Conservation (phyloP, 2,888 invertebrate genomes). For the Galerucella nymphaeae region DNA sequence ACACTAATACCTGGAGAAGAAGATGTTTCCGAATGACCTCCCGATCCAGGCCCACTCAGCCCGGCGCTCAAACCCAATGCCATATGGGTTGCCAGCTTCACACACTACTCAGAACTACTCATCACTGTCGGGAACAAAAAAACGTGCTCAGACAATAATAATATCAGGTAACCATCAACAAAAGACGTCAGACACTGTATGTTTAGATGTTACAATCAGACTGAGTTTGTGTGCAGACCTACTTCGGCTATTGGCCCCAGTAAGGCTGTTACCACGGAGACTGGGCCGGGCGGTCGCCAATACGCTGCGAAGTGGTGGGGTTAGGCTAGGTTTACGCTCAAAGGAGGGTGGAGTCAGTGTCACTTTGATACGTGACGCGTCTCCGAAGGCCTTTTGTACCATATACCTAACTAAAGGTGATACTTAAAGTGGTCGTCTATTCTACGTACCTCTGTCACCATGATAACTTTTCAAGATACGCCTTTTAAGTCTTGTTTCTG, state of each 20-base stretch:
- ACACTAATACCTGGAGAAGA: conserved; percentile 66
- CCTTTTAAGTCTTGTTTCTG: conserved; percentile 53
- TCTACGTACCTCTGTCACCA: conserved; percentile 53
- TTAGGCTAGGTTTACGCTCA: conserved; percentile 42
- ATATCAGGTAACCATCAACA: conserved; percentile 43
- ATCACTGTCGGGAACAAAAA: conserved; percentile 29
- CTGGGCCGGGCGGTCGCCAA: conserved; percentile 59
- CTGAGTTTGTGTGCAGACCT: conserved; percentile 53
- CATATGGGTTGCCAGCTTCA: conserved; percentile 65
- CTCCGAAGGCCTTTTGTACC: conserved; percentile 58
- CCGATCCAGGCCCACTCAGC: conserved; percentile 65
- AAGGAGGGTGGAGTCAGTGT: conserved; percentile 55
- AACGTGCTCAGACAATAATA: conserved; percentile 31
- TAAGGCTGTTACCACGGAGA: conserved; percentile 63
- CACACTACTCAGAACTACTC: conserved; percentile 1
- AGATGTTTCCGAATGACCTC: conserved; percentile 63
- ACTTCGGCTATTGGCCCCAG: conserved; percentile 59
- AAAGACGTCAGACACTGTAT: conserved; percentile 48
- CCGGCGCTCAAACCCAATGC: conserved; percentile 67
- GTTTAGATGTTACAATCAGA: conserved; percentile 56
- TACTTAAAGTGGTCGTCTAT: conserved; percentile 64
- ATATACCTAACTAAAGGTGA: conserved; percentile 64
- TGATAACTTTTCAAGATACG: conserved; percentile 54
- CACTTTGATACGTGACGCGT: conserved; percentile 57
- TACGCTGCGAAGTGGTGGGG: conserved; percentile 54